Evolutionary conservation across 2,888 invertebrate species (phyloP), one percentile per base, ranked within the genome.

Genomic region (Teleiodes luculella): DNA sequence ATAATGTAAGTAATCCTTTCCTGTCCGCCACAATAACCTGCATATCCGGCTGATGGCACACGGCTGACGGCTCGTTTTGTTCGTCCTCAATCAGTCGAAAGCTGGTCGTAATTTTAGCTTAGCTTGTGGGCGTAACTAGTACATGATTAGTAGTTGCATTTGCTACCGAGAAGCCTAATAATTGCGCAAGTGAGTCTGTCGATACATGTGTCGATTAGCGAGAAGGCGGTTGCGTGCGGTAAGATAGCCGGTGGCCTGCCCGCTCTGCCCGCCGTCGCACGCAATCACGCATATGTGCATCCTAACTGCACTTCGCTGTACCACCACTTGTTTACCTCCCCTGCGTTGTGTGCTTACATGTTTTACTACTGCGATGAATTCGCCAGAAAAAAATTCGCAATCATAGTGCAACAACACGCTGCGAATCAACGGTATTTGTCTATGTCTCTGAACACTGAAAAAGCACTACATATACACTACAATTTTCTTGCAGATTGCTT

Each of bases 91-190:
- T 46, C 46, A 46, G 31, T 46, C 46, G 46, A 31, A 46, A 30
- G 31, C 46, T 31, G 31, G 16, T 6, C 10, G 46, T 24, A 49
- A 36, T 49, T 37, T 49, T 24, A 36, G 24, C 49, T 14, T 37
- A 48, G 33, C 6, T 46, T 6, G 36, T 52, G 10, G 52, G 53
- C 53, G 57, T 55, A 56, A 53, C 43, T 55, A 45, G 53, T 60
- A 48, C 43, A 57, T 54, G 56, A 63, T 64, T 68, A 70, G 72
- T 72, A 72, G 73, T 60, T 72, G 31, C 60, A 63, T 62, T 72
- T 67, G 73, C 78, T 85, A 82, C 80, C 70, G 72, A 79, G 80
- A 83, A 83, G 68, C 72, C 77, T 86, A 84, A n/a, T n/a, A n/a
- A 86, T 84, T 85, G 78, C 75, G 68, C 63, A 58, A 75, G 74